phyloP scores from a whole-genome alignment of 2,888 invertebrate species.

The Lasioglossum leucozonium region DNA sequence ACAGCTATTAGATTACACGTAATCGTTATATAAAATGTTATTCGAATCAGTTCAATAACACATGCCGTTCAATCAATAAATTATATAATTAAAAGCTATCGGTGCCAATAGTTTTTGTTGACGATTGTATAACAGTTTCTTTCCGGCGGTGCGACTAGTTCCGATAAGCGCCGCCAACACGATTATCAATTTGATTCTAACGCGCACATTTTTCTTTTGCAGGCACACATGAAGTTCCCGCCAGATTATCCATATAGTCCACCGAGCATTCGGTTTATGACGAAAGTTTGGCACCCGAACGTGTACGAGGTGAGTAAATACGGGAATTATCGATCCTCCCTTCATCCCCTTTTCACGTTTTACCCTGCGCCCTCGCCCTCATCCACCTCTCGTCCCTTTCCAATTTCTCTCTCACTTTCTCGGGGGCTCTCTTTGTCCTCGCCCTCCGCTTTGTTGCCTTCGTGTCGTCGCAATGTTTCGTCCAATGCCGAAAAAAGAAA shows the following conservation, averaged over 20 bases:
- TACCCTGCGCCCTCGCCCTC: constrained; percentile 36
- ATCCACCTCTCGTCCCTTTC: constrained; percentile 35
- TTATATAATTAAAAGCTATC: neutral
- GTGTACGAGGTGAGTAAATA: constrained; percentile 96
- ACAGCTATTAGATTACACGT: neutral
- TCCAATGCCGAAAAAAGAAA: neutral
- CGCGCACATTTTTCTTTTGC: constrained; percentile 72
- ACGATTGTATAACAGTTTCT: neutral
- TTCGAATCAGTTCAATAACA: no score
- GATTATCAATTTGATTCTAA: constrained; percentile 12
- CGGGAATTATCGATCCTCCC: constrained; percentile 73
- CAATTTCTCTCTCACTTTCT: constrained; percentile 21
- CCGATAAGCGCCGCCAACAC: neutral
- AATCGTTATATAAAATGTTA: no score
- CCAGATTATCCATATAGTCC: constrained; percentile 99
- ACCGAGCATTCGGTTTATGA: constrained; percentile 98
- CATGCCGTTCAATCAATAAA: neutral
- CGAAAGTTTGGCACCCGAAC: constrained; percentile 99
- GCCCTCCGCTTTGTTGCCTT: constrained; percentile 49
- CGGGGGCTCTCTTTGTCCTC: constrained; percentile 55
- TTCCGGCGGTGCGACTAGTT: neutral
- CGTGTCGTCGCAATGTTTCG: constrained; percentile 42
- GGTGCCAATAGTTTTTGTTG: neutral
- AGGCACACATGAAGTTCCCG: constrained; percentile 99
- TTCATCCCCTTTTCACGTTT: constrained; percentile 28